Evolutionary conservation across 2,113 vertebrate genomes (phyloP), one percentile per base, ranked within the genome.

Genomic region (Lagopus leucura): DNA sequence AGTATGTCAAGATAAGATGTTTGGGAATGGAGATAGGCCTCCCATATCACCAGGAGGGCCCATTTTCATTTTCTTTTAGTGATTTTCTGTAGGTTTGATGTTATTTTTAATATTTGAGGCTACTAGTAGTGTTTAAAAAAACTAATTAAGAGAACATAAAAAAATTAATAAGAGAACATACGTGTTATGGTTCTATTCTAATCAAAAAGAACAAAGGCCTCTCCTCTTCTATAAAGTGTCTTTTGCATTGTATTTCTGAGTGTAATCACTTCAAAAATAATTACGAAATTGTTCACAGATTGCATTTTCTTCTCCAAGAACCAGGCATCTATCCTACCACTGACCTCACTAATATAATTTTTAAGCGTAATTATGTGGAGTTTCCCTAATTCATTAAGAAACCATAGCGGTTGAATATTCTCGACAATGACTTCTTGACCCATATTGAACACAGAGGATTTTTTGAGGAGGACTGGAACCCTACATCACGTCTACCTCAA

Each of bases 361-460:
- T 74, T 19, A 79, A 66, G 30, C n/a, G 5, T 18, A 38, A 50
- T 89, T 81, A 67, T 58, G 25, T 40, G 86, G 89, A 87, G 78
- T 93, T 97, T 95, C 97, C 96, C 82, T 52, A 38, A 43, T 14
- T 92, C 40, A 57, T 82, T 47, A 78, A 65, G 84, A 94, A 95
- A 92, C 72, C 28, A 19, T 48, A 24, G 96, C 2, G 97, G 97
- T 97, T 97, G 76, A 82, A 54, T 76, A 58, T 98, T 98, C 97
- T 98, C 96, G 95, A 96, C 96, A 98, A 97, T 97, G 96, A 98
- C 97, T 97, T 91, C 88, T 88, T 96, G 92, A 97, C 96, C 95
- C 91, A 96, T 74, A 95, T 82, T 77, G 88, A 89, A 92, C 54
- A 79, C 58, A 94, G 86, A 95, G 89, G 77, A 94, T 86, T 86